Evolutionary conservation across 2,888 invertebrate species (phyloP), one percentile per base, ranked within the genome.

Genomic region (Dilophus febrilis): DNA sequence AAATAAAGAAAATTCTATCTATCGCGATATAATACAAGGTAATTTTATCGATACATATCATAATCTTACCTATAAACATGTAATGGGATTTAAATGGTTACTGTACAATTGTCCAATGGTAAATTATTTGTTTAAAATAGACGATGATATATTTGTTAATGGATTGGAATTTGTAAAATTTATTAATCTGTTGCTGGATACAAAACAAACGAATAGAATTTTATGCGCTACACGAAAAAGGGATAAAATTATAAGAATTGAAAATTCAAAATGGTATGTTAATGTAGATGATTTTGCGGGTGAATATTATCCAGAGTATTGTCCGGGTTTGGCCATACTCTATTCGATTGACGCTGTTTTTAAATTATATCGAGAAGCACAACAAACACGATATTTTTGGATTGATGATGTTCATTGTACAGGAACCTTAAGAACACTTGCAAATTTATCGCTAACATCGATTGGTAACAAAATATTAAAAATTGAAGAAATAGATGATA

Each of bases 51-150:
- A 87, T 59, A 69, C 75, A 1, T 87, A 87, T 52, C 67, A 75
- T 38, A 87, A 87, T 57, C 70, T 87, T 60, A 86, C 86, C 1
- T 79, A 84, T 50, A 87, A 87, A 53, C 84, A 86, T 55, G 74
- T 80, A 5, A 83, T 83, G 72, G 78, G 76, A 1, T 64, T 85
- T 33, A 83, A 83, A 53, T 86, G 85, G 77, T 72, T 76, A 13
- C 61, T 70, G 2, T 75, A 74, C 49, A 71, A 77, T 51, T 86
- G 86, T 55, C 65, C 71, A 0, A 61, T 65, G 29, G 81, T 77
- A 1, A 74, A 70, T 48, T 74, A 71, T 50, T 55, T 84, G 40
- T 61, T 84, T 40, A 84, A 84, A 57, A 71, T 76, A 42, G 84
- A 84, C 53, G 83, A 84, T 52, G 84, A 84, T 59, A 70, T 81